Conservation (phyloP, 2,888 invertebrate species). For the Andrena camellia region DNA sequence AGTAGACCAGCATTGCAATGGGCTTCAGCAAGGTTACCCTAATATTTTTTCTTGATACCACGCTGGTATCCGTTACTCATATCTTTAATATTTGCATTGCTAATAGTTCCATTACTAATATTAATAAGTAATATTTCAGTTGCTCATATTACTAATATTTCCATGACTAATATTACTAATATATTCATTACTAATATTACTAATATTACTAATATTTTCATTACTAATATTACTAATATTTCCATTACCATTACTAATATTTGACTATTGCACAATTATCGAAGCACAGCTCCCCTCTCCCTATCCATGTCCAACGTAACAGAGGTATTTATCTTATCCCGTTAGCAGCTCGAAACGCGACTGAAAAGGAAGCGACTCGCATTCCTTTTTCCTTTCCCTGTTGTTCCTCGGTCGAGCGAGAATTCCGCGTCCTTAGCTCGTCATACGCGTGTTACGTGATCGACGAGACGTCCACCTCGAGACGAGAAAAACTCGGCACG, state of each 20-base stretch:
- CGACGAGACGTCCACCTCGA: slow-evolving; percentile 21
- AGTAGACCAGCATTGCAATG: neutral
- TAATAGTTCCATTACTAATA: too few species aligned
- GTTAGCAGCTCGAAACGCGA: slow-evolving; percentile 9
- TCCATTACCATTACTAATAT: too few species aligned
- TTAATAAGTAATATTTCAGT: too few species aligned
- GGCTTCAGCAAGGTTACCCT: too few species aligned
- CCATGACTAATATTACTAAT: too few species aligned
- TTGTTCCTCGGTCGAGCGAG: slow-evolving; percentile 1
- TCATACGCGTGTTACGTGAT: slow-evolving; percentile 35
- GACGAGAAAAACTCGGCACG: slow-evolving; percentile 37
- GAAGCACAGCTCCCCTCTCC: too few species aligned
- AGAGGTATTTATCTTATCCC: neutral
- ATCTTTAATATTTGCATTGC: neutral
- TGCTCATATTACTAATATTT: too few species aligned
- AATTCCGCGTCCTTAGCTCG: slow-evolving; percentile 15
- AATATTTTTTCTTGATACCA: neutral
- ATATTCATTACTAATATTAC: too few species aligned
- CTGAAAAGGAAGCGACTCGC: neutral
- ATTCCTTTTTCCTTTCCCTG: slow-evolving; percentile 14
- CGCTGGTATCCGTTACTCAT: neutral
- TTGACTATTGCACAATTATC: too few species aligned
- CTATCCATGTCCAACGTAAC: too few species aligned
- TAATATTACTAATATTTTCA: too few species aligned
- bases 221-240: too few species aligned